Percentiles rank a stretch among this genome's conserved stretches.
Conservation (phyloP, 2,888 invertebrate species). For the Synanthedon tipuliformis region DNA sequence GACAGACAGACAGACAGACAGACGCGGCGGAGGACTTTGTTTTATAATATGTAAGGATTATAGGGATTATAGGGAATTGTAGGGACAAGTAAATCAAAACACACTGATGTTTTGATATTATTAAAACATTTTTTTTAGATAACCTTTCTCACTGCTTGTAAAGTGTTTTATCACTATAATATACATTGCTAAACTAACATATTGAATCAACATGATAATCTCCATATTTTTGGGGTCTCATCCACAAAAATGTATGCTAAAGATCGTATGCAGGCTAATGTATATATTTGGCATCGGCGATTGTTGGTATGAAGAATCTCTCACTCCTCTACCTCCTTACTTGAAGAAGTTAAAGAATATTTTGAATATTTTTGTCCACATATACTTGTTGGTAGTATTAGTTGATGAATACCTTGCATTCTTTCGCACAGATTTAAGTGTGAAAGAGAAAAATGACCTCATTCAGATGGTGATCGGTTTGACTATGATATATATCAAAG, state of each 20-base stretch:
- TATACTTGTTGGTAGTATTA: background rate
- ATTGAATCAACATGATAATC: too few relatives aligned
- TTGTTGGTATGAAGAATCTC: background rate
- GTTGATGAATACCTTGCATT: background rate
- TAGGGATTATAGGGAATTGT: too few relatives aligned
- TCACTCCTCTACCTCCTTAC: background rate
- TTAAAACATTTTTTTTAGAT: too few relatives aligned
- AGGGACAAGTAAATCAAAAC: too few relatives aligned
- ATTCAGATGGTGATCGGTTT: background rate
- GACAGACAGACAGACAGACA: too few relatives aligned
- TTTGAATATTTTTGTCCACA: background rate
- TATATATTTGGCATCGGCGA: background rate
- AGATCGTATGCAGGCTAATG: background rate
- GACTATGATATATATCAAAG: background rate
- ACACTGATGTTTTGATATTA: too few relatives aligned
- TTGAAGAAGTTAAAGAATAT: background rate
- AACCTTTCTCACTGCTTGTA: too few relatives aligned
- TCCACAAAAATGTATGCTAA: background rate
- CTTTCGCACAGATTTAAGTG: background rate
- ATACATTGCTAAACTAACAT: too few relatives aligned
- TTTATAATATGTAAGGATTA: too few relatives aligned
- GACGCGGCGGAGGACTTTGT: too few relatives aligned
- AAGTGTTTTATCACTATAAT: too few relatives aligned
- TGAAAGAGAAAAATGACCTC: background rate
- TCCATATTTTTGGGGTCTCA: background rate